Evolutionary conservation across 2,113 vertebrate species (phyloP).

Genomic region (Leptobrachium leishanense): DNA sequence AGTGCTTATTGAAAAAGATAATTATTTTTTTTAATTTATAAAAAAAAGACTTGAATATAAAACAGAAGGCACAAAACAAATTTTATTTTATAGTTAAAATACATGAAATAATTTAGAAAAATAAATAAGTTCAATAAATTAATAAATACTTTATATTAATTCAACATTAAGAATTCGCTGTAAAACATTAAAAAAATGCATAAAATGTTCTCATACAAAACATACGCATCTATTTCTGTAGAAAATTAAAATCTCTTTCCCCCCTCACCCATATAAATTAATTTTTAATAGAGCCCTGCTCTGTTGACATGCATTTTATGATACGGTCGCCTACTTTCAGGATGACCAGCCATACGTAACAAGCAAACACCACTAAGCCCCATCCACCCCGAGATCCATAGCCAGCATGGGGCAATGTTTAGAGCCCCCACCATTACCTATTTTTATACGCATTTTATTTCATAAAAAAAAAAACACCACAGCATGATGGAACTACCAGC

Average conservation of each 20-base stretch:
- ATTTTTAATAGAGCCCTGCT: background rate
- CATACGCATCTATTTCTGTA: background rate
- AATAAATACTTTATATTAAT: background rate
- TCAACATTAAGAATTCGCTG: background rate
- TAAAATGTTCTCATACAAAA: background rate
- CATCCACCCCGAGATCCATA: background rate
- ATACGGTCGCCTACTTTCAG: background rate
- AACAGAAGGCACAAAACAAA: background rate
- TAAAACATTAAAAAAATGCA: background rate
- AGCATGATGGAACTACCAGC: too few relatives aligned
- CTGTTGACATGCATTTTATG: background rate
- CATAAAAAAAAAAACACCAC: too few relatives aligned
- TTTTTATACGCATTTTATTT: too few relatives aligned
- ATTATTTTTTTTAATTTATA: background rate
- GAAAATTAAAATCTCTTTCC: background rate
- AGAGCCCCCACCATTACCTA: too few relatives aligned
- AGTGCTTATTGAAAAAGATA: too few relatives aligned
- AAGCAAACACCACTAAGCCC: background rate
- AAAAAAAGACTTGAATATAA: background rate
- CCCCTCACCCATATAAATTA: background rate
- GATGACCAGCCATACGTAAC: background rate
- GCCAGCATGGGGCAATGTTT: background rate
- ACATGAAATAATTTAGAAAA: background rate
- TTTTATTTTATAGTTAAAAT: background rate
- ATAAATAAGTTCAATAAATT: conserved; percentile 3